phyloP scores from a whole-genome alignment of 2,888 invertebrate genomes.

The Troides helena region DNA sequence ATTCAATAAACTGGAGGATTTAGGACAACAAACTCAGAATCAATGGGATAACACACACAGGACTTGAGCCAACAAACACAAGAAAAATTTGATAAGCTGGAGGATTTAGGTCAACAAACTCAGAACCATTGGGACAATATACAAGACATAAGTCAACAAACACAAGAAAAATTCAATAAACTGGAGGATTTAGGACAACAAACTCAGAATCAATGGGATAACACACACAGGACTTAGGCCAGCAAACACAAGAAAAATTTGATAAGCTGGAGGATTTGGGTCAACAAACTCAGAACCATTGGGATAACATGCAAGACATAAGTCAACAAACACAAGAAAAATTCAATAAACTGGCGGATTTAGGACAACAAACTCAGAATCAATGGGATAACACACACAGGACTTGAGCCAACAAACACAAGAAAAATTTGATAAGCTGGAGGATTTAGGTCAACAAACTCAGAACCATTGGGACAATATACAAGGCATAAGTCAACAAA shows the following conservation, averaged over 20 bases:
- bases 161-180: slow-evolving; percentile 1
- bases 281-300: no score
- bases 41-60: neutral
- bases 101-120: slow-evolving; percentile 27
- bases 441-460: slow-evolving; percentile 27
- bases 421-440: neutral
- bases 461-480: neutral
- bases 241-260: no score
- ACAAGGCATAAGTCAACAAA: slow-evolving; percentile 1
- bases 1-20: slow-evolving; percentile 39
- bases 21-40: slow-evolving; percentile 44
- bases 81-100: neutral
- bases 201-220: slow-evolving; percentile 3
- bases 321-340: slow-evolving; percentile 39
- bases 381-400: neutral
- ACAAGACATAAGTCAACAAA: slow-evolving; percentile 1
- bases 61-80: neutral
- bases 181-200: slow-evolving; percentile 2
- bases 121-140: neutral
- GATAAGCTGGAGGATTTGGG: no score
- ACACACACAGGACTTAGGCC: no score
- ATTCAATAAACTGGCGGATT: slow-evolving; percentile 39
- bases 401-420: neutral
- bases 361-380: slow-evolving; percentile 44
- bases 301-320: slow-evolving; percentile 41